phyloP scores from a whole-genome alignment of 2,888 invertebrate species.

The Athalia circularis region DNA sequence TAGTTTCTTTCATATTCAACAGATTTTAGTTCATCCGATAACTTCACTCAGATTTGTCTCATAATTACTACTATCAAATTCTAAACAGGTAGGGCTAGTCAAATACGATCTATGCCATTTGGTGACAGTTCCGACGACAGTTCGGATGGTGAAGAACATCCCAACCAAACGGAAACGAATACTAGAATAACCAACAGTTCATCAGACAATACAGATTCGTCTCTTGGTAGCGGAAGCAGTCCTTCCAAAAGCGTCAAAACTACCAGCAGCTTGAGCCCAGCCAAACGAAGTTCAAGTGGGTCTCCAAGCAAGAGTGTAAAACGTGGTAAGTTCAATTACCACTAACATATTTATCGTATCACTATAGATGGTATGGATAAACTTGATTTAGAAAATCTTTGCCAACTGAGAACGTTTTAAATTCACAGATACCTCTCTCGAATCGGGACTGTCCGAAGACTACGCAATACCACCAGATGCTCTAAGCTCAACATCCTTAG shows the following conservation, averaged over 20 bases:
- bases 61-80: constrained; percentile 9
- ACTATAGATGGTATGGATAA: not conserved
- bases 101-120: constrained; percentile 96
- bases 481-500: constrained; percentile 86
- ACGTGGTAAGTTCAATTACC: constrained; percentile 78
- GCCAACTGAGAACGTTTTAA: constrained; percentile 14
- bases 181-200: constrained; percentile 75
- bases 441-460: constrained; percentile 96
- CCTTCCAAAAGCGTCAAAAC: constrained; percentile 92
- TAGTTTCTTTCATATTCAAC: constrained; percentile 15
- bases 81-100: constrained; percentile 84
- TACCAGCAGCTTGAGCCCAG: constrained; percentile 89
- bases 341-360: not conserved
- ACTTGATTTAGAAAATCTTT: not conserved
- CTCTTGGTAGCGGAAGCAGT: constrained; percentile 83
- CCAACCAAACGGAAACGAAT: constrained; percentile 76
- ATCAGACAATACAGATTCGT: constrained; percentile 78
- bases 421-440: constrained; percentile 89
- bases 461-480: constrained; percentile 98
- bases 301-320: constrained; percentile 89
- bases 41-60: not conserved
- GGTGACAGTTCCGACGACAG: constrained; percentile 97
- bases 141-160: constrained; percentile 90
- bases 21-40: not conserved
- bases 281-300: constrained; percentile 88